Conservation (phyloP, 64 coral and sea anemone species). For the Orbicella faveolata region DNA sequence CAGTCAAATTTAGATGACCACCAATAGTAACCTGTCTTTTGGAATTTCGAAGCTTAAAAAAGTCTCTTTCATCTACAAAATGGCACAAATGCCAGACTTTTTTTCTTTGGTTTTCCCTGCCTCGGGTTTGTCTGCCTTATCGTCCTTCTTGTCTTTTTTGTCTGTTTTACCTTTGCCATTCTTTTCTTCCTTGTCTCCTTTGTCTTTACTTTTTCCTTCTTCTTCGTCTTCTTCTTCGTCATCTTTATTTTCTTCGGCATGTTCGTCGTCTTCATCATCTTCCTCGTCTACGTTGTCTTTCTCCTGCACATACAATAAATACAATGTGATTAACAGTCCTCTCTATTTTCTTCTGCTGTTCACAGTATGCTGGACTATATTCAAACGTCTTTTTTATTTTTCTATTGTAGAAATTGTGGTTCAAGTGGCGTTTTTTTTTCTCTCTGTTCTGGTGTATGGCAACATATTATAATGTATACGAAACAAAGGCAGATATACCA, state of each 20-base stretch:
- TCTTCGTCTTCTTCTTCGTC: not conserved
- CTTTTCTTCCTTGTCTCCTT: not conserved
- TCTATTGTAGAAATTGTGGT: too few relatives aligned
- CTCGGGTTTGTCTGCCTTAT: not conserved
- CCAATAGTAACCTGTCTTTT: not conserved
- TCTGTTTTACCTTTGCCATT: not conserved
- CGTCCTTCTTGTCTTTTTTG: constrained; percentile 38
- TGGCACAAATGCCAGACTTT: constrained; percentile 25
- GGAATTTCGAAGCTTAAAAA: not conserved
- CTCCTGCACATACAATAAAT: not conserved
- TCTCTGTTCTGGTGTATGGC: too few relatives aligned
- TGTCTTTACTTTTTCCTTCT: not conserved
- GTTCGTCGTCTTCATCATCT: constrained; percentile 1
- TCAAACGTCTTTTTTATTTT: not conserved
- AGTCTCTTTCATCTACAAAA: not conserved
- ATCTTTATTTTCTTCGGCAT: not conserved
- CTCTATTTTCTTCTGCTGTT: too few relatives aligned
- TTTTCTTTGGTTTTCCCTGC: constrained; percentile 29
- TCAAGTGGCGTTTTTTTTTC: too few relatives aligned
- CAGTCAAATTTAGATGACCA: not conserved
- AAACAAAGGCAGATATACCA: too few relatives aligned
- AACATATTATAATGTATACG: too few relatives aligned
- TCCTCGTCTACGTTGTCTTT: not conserved
- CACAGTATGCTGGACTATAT: not conserved
- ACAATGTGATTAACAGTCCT: not conserved